Conservation (phyloP, 2,888 invertebrate species). For the Zygaena filipendulae region DNA sequence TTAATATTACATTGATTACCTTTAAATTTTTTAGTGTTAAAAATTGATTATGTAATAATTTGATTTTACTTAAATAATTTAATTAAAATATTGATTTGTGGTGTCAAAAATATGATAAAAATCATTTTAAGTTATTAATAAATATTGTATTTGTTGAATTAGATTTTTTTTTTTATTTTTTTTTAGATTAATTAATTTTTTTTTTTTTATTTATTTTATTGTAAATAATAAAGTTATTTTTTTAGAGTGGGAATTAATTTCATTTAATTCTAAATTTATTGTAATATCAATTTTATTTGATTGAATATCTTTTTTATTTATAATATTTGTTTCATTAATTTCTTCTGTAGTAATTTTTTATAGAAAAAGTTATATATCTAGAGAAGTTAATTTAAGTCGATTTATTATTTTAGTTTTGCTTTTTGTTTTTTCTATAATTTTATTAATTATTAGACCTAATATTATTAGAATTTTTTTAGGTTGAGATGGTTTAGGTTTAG, state of each 20-base stretch:
- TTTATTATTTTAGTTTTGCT: conserved; percentile 74
- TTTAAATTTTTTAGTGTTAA: conserved; percentile 71
- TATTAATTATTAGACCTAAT: conserved; percentile 76
- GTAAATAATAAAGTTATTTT: conserved; percentile 49
- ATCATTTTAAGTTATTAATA: conserved; percentile 62
- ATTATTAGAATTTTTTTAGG: conserved; percentile 77
- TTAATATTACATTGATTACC: conserved; percentile 72
- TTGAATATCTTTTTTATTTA: conserved; percentile 74
- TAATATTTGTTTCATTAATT: conserved; percentile 73
- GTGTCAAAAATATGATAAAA: conserved; percentile 62
- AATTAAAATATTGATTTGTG: conserved; percentile 76
- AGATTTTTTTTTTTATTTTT: conserved; percentile 58
- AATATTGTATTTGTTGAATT: conserved; percentile 62
- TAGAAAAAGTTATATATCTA: conserved; percentile 71
- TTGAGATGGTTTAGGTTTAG: conserved; percentile 77
- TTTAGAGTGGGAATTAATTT: conserved; percentile 67
- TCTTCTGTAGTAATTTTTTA: conserved; percentile 74
- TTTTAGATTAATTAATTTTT: conserved; percentile 44
- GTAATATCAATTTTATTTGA: conserved; percentile 70
- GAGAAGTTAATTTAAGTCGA: conserved; percentile 67
- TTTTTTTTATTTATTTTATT: conserved; percentile 52
- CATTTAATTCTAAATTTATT: conserved; percentile 53
- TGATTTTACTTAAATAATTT: conserved; percentile 74
- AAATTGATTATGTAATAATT: conserved; percentile 56
- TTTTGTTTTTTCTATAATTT: conserved; percentile 75